Evolutionary conservation across 2,888 invertebrate species (phyloP).

Genomic region (Mantis religiosa): DNA sequence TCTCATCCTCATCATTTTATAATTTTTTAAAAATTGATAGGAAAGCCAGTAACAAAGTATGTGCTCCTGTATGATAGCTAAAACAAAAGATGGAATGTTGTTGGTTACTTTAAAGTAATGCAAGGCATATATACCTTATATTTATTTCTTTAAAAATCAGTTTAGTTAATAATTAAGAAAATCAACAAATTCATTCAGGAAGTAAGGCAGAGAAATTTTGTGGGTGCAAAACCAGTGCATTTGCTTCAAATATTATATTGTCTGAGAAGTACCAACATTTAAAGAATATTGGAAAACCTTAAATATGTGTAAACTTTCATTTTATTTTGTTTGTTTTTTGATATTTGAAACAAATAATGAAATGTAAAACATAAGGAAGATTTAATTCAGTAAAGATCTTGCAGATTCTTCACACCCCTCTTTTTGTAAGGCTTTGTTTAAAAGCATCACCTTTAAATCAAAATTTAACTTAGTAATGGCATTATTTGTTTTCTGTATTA

Average conservation of each 20-base stretch:
- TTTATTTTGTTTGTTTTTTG: background rate
- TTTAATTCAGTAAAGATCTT: no score
- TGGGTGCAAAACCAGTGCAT: background rate
- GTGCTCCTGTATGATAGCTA: background rate
- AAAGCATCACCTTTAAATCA: background rate
- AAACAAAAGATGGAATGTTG: background rate
- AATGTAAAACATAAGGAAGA: no score
- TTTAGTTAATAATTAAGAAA: background rate
- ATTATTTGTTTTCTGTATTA: background rate
- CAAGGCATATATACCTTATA: background rate
- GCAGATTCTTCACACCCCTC: no score
- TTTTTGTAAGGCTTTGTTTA: background rate
- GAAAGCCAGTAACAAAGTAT: background rate
- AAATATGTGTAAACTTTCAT: no score
- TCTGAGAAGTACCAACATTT: background rate
- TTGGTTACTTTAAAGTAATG: background rate
- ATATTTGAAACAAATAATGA: background rate
- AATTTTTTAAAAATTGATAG: background rate
- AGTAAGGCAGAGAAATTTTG: background rate
- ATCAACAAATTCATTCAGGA: background rate
- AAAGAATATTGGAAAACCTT: background rate
- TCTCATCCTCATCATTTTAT: background rate
- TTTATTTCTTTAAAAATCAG: no score
- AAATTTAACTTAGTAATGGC: background rate
- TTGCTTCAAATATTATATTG: background rate